These are phyloP conservation scores for Sarcophaga caerulescens DNA, from an alignment of 2,888 invertebrate genomes.

Conservation along the genomic window DNA sequence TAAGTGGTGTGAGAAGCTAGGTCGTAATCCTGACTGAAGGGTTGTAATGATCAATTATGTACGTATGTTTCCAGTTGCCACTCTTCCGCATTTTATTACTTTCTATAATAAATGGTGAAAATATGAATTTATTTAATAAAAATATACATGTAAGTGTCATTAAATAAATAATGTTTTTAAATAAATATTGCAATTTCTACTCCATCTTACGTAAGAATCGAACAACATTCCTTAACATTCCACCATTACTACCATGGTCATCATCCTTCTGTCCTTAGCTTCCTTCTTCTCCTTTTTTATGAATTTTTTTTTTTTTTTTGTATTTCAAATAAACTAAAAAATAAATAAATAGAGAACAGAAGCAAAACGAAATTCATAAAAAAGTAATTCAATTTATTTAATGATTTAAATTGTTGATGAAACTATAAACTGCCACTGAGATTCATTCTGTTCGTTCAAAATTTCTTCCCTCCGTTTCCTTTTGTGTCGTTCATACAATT, in stretches of 20 bases:
- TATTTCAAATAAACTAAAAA: slow-evolving; percentile 20
- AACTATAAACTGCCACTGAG: slow-evolving; percentile 57
- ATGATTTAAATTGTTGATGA: slow-evolving; percentile 61
- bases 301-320: neutral
- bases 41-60: too few species aligned
- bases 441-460: slow-evolving; percentile 32
- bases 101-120: slow-evolving; percentile 1
- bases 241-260: neutral
- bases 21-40: too few species aligned
- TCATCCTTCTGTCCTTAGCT: neutral
- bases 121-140: slow-evolving; percentile 29
- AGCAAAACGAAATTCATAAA: slow-evolving; percentile 3
- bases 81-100: neutral
- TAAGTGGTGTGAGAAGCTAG: too few species aligned
- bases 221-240: slow-evolving; percentile 42
- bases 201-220: slow-evolving; percentile 40
- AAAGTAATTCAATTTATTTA: slow-evolving; percentile 63
- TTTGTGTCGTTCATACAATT: neutral
- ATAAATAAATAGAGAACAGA: neutral
- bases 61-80: too few species aligned
- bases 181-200: slow-evolving; percentile 55
- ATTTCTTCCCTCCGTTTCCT: slow-evolving; percentile 20
- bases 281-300: too few species aligned
- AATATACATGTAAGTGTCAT: too few species aligned
- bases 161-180: too few species aligned